phyloP scores from a whole-genome alignment of 2,888 invertebrate genomes.

The Holacanthella duospinosa region DNA sequence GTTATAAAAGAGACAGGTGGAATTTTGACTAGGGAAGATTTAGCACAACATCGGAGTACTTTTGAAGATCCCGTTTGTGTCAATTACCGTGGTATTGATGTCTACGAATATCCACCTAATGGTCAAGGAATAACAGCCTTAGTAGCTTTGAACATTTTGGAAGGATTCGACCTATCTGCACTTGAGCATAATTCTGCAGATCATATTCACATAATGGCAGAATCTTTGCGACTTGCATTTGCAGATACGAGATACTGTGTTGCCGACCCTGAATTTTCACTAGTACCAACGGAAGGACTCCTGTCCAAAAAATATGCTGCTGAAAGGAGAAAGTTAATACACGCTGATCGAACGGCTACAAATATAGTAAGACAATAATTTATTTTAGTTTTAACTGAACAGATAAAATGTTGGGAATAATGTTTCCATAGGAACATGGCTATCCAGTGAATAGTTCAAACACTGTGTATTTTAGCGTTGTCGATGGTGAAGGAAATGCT shows the following conservation, averaged over 20 bases:
- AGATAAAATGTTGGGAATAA: no score
- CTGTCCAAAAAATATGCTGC: conserved; percentile 41
- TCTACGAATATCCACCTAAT: conserved; percentile 43
- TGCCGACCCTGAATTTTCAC: conserved; percentile 39
- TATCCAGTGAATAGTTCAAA: conserved; percentile 34
- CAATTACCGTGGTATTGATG: conserved; percentile 30
- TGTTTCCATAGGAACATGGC: conserved; percentile 29
- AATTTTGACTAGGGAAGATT: conserved; percentile 23
- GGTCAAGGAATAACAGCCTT: conserved; percentile 43
- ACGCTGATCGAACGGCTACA: conserved; percentile 18
- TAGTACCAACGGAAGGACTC: conserved; percentile 39
- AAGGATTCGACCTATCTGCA: conserved; percentile 39
- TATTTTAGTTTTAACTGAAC: neutral
- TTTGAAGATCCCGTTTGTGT: conserved; percentile 26
- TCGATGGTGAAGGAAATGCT: conserved; percentile 42
- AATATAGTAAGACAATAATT: conserved; percentile 20
- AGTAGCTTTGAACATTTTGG: conserved; percentile 41
- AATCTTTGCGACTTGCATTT: conserved; percentile 42
- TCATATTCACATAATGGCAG: conserved; percentile 42
- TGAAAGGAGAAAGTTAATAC: conserved; percentile 40
- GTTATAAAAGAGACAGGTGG: conserved; percentile 26
- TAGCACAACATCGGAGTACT: conserved; percentile 23
- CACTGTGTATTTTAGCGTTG: conserved; percentile 42
- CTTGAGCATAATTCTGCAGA: conserved; percentile 41
- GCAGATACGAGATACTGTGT: conserved; percentile 40